Evolutionary conservation across 2,888 invertebrate genomes (phyloP), one percentile per base, ranked within the genome.

Genomic region (Elysia crispata): DNA sequence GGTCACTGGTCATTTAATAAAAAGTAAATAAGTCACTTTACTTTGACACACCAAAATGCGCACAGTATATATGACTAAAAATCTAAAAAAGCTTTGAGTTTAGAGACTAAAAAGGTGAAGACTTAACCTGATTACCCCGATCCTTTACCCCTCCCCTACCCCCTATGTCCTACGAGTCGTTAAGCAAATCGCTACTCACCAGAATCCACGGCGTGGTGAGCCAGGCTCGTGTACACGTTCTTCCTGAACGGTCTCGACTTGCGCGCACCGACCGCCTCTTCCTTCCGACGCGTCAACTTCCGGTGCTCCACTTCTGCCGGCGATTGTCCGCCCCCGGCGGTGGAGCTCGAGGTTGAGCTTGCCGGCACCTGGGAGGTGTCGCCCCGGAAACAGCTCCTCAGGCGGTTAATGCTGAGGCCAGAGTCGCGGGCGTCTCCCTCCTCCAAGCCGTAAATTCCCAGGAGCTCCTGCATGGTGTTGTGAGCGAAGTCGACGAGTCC

Each of bases 401-500:
- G 54, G 13, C 20, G 13, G 13, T 54, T 13, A 13, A 25, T 23
- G 50, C 54, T 28, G 25, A 73, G 20, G 28, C n/a, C 41, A 3
- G 54, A 20, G 28, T 5, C 54, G 23, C 73, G 72, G 28, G 75
- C 5, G 23, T 79, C 88, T 94, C 94, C 89, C 90, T 95, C 95
- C 77, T 95, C 95, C 85, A 96, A 93, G 30, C 96, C 96, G 90
- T 96, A 96, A 87, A 96, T 95, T 41, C 95, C 95, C 79, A 96
- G 92, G 74, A 96, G 92, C 90, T 96, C 95, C 86, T 95, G 94
- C 95, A 96, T 95, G 15, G 96, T 96, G 86, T 95, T 95, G 93
- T 95, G 95, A 3, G 95, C 95, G 90, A 95, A 96, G 89, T 95
- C 95, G 87, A 95, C 94, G 92, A 96, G 93, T 85, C 95, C 95